phyloP scores from a whole-genome alignment of 2,113 vertebrate species.

The Chaenocephalus aceratus region DNA sequence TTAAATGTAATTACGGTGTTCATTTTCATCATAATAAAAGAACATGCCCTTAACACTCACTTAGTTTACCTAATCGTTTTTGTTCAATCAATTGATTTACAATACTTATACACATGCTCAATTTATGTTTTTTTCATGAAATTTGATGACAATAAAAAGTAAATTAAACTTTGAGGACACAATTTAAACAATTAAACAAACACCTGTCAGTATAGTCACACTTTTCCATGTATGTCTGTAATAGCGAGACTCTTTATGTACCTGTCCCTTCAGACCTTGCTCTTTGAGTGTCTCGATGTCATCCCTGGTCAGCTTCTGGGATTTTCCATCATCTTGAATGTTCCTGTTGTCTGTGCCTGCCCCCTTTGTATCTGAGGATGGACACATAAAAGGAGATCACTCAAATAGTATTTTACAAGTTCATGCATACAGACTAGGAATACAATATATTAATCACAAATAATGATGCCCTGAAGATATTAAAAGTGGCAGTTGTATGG shows the following conservation, averaged over 20 bases:
- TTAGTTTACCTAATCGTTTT: not conserved
- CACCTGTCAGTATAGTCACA: too few species aligned
- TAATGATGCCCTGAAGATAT: not conserved
- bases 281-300: conserved; percentile 98
- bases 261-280: conserved; percentile 96
- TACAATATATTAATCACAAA: not conserved
- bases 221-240: not conserved
- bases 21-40: not conserved
- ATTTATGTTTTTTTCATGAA: not conserved
- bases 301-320: conserved; percentile 97
- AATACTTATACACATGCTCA: not conserved
- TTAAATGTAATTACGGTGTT: not conserved
- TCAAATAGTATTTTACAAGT: not conserved
- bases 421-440: not conserved
- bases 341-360: conserved; percentile 97
- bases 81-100: not conserved
- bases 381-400: not conserved
- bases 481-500: not conserved
- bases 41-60: not conserved
- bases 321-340: conserved; percentile 96
- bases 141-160: too few species aligned
- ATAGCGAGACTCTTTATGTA: conserved; percentile 71
- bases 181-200: not conserved
- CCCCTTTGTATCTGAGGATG: conserved; percentile 89
- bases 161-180: not conserved